phyloP scores from a whole-genome alignment of 2,113 vertebrate genomes.

The Calidris pygmaea region DNA sequence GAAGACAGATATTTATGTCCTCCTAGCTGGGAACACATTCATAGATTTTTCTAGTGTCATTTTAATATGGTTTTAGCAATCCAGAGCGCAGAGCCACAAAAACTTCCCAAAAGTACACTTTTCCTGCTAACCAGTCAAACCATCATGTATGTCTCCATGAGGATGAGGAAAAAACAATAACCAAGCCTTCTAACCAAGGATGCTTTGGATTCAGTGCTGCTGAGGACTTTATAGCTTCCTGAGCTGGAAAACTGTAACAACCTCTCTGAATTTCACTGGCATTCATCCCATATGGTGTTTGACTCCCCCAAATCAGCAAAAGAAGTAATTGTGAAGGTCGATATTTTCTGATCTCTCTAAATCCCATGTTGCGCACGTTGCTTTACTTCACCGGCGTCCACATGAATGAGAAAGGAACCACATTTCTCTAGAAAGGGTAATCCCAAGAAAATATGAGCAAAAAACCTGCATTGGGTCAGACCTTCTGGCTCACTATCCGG shows the following conservation, averaged over 20 bases:
- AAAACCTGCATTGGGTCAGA: not conserved
- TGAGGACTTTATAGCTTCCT: not conserved
- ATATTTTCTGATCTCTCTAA: not conserved
- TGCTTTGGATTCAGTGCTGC: not conserved
- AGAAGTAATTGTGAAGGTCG: not conserved
- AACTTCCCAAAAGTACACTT: not conserved
- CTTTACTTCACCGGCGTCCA: not conserved
- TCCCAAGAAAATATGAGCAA: not conserved
- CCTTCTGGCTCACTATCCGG: not conserved
- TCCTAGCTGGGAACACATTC: not conserved
- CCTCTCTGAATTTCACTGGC: not conserved
- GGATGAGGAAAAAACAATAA: not conserved
- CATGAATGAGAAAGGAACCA: not conserved
- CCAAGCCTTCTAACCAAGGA: not conserved
- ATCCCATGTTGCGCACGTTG: not conserved
- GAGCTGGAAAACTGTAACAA: not conserved
- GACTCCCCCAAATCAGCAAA: not conserved
- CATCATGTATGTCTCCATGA: not conserved
- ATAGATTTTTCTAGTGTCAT: not conserved
- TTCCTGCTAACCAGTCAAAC: not conserved
- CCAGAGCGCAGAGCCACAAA: not conserved
- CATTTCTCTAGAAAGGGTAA: not conserved
- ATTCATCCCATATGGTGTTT: not conserved
- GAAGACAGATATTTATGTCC: not conserved
- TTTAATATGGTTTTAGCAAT: not conserved